Conservation (phyloP, 1,140 invertebrate genomes). For the Ceratina japonica region DNA sequence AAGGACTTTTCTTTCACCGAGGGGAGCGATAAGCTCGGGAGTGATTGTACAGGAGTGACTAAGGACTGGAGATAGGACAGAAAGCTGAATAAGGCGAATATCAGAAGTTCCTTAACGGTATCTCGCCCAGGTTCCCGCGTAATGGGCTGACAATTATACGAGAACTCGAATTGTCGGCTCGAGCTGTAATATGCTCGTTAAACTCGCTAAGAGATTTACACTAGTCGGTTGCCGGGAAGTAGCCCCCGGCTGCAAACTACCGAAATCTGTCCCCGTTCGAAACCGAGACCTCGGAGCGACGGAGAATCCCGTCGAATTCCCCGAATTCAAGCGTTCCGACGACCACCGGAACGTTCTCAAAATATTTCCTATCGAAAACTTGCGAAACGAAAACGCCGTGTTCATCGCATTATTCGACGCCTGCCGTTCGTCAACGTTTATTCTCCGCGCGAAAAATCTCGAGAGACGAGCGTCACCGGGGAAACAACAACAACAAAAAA, state of each 20-base stretch:
- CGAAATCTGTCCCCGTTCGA: too few relatives aligned
- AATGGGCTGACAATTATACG: conserved; percentile 26
- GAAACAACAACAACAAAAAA: too few relatives aligned
- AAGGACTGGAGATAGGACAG: neutral
- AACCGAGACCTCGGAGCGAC: neutral
- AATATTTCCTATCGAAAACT: too few relatives aligned
- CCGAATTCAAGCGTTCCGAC: too few relatives aligned
- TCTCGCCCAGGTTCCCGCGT: conserved; percentile 1
- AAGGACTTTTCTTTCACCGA: neutral
- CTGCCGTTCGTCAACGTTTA: too few relatives aligned
- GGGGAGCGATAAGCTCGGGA: neutral
- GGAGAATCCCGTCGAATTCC: neutral
- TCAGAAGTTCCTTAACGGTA: neutral
- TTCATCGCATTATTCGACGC: too few relatives aligned
- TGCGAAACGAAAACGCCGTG: too few relatives aligned
- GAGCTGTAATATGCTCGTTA: conserved; percentile 14
- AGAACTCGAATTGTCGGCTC: neutral
- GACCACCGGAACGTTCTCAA: too few relatives aligned
- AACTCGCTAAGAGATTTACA: conserved; percentile 16
- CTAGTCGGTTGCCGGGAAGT: neutral
- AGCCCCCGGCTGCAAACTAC: neutral
- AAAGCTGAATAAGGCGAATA: neutral
- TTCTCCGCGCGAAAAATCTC: too few relatives aligned
- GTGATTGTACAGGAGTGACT: neutral
- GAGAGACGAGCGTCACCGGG: too few relatives aligned